Evolutionary conservation across 2,888 invertebrate genomes (phyloP), one percentile per base, ranked within the genome.

Genomic region (Drosophila birchii): DNA sequence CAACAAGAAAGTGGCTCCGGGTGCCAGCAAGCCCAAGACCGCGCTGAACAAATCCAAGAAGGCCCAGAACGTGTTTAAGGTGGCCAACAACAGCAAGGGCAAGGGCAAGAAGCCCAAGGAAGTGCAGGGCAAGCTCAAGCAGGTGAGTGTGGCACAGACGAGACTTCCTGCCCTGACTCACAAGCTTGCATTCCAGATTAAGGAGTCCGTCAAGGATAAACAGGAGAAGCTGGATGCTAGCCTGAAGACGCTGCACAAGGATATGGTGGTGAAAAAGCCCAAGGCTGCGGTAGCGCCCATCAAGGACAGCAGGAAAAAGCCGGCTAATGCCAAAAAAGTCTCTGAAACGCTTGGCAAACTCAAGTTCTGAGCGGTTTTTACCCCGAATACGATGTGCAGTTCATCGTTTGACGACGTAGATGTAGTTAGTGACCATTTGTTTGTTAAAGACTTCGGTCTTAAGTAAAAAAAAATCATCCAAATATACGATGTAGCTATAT

Each of bases 61-160:
- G 71, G 79, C 89, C 3, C 92, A 92, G 68, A 92, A 92, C 64
- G 74, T 93, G 14, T 92, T 92, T 70, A 92, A 93, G 73, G 92
- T 92, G 16, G 79, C 80, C 54, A 88, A 86, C 69, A 69, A 78
- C 47, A 91, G 88, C 62, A 85, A 83, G 47, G 90, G 90, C 71
- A 92, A 81, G 18, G 90, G 89, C 61, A 93, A 91, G 74, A 93
- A 92, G 77, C 92, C 93, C 51, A 93, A 92, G 71, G 91, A 91
- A 60, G 92, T 93, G 9, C 91, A 92, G 75, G 91, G 91, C 41
- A 92, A 92, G 75, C 78, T 93, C 18, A 92, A 92, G 76, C 90
- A 92, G 91, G 93, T 93, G 55, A 77, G 69, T 16, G n/a, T 14
- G 49, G 18, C 66, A 9, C n/a, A 1, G 41, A 41, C 11, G 11